These are phyloP conservation scores for Chaenogobius annularis DNA, from an alignment of 2,113 vertebrate species.

Conservation along the genomic window DNA sequence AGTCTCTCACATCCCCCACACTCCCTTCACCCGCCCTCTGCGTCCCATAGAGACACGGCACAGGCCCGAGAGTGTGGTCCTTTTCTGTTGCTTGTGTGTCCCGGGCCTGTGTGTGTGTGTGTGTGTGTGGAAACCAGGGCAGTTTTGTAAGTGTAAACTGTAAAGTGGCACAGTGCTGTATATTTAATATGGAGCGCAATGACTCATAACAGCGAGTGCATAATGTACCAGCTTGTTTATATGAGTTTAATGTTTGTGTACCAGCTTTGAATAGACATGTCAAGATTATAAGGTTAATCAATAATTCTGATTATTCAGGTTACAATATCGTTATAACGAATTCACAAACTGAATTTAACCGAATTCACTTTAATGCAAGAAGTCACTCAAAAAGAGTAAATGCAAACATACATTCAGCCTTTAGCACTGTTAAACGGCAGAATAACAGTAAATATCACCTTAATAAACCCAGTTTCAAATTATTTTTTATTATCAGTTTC, in stretches of 20 bases:
- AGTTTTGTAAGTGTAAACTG: slow-evolving; percentile 51
- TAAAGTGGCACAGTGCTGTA: slow-evolving; percentile 54
- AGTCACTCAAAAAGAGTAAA: too few species aligned
- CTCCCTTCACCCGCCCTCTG: slow-evolving; percentile 42
- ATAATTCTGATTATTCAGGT: too few species aligned
- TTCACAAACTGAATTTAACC: too few species aligned
- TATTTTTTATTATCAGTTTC: too few species aligned
- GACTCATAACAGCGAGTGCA: background rate
- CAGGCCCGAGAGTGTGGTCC: slow-evolving; percentile 14
- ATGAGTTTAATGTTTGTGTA: background rate
- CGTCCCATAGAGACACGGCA: slow-evolving; percentile 15
- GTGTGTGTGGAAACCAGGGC: slow-evolving; percentile 36
- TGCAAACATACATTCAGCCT: too few species aligned
- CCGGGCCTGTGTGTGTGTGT: slow-evolving; percentile 15
- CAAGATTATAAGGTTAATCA: background rate
- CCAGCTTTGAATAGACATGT: background rate
- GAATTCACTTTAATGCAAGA: too few species aligned
- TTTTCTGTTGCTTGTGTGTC: too few species aligned
- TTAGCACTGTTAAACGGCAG: too few species aligned
- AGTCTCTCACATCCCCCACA: slow-evolving; percentile 74
- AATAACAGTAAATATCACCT: too few species aligned
- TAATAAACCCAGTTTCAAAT: too few species aligned
- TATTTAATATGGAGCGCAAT: slow-evolving; percentile 26
- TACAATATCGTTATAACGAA: too few species aligned
- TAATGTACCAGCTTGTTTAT: background rate